These are phyloP conservation scores for Odontocolon sp. DNA, from an alignment of 2,888 invertebrate species.

Conservation along the genomic window DNA sequence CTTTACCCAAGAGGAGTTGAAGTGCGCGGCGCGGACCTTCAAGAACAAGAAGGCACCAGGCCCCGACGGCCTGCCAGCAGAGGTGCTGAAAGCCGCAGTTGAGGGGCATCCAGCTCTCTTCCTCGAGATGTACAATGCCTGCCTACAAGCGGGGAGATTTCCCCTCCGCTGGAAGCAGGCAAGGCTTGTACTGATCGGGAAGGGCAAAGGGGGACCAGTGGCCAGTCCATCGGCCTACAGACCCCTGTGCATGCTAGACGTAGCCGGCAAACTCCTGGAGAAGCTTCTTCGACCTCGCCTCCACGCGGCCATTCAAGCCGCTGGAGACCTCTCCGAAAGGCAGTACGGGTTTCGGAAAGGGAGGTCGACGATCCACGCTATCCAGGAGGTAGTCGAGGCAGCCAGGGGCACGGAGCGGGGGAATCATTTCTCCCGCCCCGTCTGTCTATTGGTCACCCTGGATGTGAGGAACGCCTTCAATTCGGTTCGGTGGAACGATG, in stretches of 20 bases:
- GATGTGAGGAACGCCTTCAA: slow-evolving; percentile 47
- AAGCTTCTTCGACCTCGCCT: not conserved
- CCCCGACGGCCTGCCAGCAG: slow-evolving; percentile 1
- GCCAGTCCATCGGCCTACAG: slow-evolving; percentile 21
- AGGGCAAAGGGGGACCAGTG: slow-evolving; percentile 55
- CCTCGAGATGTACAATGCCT: slow-evolving; percentile 48
- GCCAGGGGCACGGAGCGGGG: slow-evolving; percentile 7
- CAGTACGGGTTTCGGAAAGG: not conserved
- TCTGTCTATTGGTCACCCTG: slow-evolving; percentile 52
- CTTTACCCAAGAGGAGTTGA: slow-evolving; percentile 30
- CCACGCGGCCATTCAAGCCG: not conserved
- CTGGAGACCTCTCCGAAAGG: not conserved
- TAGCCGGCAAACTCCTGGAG: not conserved
- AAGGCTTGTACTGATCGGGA: slow-evolving; percentile 51
- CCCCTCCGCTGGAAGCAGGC: no score
- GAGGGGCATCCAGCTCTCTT: slow-evolving; percentile 20
- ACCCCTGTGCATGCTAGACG: no score
- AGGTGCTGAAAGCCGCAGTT: slow-evolving; percentile 12
- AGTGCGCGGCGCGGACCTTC: not conserved
- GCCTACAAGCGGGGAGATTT: slow-evolving; percentile 47
- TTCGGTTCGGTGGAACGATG: slow-evolving; percentile 18
- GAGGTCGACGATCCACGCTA: not conserved
- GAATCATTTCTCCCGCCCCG: slow-evolving; percentile 24
- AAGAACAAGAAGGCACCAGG: slow-evolving; percentile 17
- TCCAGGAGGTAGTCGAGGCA: slow-evolving; percentile 44